Conservation (phyloP, 2,888 invertebrate genomes). For the Cecidostiba fungosa region DNA sequence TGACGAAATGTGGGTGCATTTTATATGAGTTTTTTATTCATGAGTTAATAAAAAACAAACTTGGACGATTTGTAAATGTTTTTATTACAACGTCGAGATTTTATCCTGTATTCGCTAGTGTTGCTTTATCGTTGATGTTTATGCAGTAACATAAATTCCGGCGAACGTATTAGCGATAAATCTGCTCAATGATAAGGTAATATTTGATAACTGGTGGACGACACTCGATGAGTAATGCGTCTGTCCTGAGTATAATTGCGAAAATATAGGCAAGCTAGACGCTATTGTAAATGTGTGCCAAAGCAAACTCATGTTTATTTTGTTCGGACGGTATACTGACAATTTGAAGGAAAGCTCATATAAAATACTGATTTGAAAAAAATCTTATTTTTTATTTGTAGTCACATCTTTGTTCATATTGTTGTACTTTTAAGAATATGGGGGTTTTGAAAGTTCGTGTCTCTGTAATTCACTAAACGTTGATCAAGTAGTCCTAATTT, state of each 20-base stretch:
- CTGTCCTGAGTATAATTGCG: slow-evolving; percentile 52
- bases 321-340: background rate
- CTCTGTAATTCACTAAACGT: too few relatives aligned
- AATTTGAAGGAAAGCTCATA: background rate
- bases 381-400: too few relatives aligned
- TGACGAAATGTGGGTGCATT: background rate
- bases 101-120: background rate
- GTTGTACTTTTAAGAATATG: too few relatives aligned
- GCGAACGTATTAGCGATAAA: slow-evolving; percentile 52
- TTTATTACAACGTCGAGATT: background rate
- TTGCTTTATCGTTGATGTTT: background rate
- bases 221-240: slow-evolving; percentile 54
- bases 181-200: slow-evolving; percentile 52
- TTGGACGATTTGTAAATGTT: too few relatives aligned
- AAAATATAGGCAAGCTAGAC: slow-evolving; percentile 51
- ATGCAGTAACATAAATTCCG: background rate
- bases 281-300: background rate
- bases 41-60: too few relatives aligned
- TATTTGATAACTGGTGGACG: slow-evolving; percentile 57
- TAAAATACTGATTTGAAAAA: too few relatives aligned
- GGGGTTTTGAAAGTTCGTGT: background rate
- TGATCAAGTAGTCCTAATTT: too few relatives aligned
- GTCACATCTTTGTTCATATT: too few relatives aligned
- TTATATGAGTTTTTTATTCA: too few relatives aligned
- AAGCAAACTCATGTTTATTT: slow-evolving; percentile 20